Base-by-base conservation (phyloP, 2,888 invertebrate genomes). In the Drosophila meridionalis region DNA sequence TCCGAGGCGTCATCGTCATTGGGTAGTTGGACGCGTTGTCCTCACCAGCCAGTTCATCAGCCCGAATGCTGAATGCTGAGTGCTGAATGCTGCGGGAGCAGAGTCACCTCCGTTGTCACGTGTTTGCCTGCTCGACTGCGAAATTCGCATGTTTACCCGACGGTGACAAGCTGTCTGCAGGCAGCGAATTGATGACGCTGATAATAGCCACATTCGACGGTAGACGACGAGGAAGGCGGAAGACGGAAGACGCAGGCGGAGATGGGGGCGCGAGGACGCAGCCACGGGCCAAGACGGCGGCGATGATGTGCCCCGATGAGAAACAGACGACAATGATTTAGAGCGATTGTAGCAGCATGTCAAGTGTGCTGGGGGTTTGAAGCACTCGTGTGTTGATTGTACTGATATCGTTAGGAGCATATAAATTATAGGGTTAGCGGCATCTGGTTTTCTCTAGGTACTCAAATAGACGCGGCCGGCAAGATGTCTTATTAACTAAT, bases 131-230 rank as follows among this genome's bases (percentile, higher is more conserved):
- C 86, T 90, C 91, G 89, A 90, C 90, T 91, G 89, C 88, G 85
- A 90, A 91, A 91, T 91, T 87, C 88, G 81, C 88, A 80, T 90
- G 89, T 81, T 85, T 87, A 80, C 87, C 83, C 80, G 79, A 82
- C 85, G 90, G 90, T 89, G 90, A 87, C 90, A 90, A 86, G 83
- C 87, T 90, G 90, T 90, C 90, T 90, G 87, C 90, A 82, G 81
- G 78, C 87, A 79, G 78, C 83, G 79, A 88, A 90, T 89, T 90
- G 82, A 88, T 89, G 87, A 88, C 84, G 88, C 75, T 78, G 86
- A 86, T 84, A 86, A 81, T 84, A 82, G 76, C 71, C 76, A 58
- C 62, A 64, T 58, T 48, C 66, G 73, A 77, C 32, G 32, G 30
- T 32, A n/a, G 42, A 12, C 32, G 7, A 36, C 34, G 12, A 26